A percentile compares a stretch with the other conserved stretches of the same genome.
Evolutionary conservation across 2,113 vertebrate genomes (phyloP).

Genomic region (Choloepus hoffmanni): DNA sequence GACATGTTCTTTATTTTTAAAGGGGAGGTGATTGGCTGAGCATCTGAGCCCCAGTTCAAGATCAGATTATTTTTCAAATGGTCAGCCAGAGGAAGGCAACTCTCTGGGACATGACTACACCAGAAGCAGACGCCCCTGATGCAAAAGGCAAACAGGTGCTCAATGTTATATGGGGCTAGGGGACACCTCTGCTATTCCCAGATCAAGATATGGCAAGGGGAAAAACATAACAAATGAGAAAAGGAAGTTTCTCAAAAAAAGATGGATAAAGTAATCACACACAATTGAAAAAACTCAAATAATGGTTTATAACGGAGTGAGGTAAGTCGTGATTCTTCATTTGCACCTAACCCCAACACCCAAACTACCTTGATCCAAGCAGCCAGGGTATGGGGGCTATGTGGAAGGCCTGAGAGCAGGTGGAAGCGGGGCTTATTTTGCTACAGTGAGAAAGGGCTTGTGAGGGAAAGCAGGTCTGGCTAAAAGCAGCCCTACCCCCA

Average conservation of each 20-base stretch:
- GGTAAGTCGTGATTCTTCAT: conserved; percentile 67
- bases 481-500: conserved; percentile 80
- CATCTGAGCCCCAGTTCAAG: conserved; percentile 25
- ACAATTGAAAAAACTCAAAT: conserved; percentile 33
- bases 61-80: conserved; percentile 19
- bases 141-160: conserved; percentile 4
- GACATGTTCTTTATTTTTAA: conserved; percentile 55
- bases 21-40: conserved; percentile 55
- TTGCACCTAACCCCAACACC: conserved; percentile 42
- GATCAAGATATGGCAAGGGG: conserved; percentile 58
- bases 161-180: background rate
- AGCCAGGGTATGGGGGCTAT: conserved; percentile 53
- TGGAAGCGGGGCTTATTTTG: conserved; percentile 62
- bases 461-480: conserved; percentile 78
- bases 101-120: conserved; percentile 25
- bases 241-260: conserved; percentile 54
- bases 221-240: conserved; percentile 52
- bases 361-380: conserved; percentile 62
- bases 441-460: conserved; percentile 47
- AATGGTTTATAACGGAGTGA: conserved; percentile 41
- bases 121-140: conserved; percentile 27
- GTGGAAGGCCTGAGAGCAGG: conserved; percentile 59
- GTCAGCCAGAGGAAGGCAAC: conserved; percentile 53
- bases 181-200: conserved; percentile 52
- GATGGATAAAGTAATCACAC: conserved; percentile 16